phyloP scores from a whole-genome alignment of 2,113 vertebrate genomes.

The Labrus mixtus region DNA sequence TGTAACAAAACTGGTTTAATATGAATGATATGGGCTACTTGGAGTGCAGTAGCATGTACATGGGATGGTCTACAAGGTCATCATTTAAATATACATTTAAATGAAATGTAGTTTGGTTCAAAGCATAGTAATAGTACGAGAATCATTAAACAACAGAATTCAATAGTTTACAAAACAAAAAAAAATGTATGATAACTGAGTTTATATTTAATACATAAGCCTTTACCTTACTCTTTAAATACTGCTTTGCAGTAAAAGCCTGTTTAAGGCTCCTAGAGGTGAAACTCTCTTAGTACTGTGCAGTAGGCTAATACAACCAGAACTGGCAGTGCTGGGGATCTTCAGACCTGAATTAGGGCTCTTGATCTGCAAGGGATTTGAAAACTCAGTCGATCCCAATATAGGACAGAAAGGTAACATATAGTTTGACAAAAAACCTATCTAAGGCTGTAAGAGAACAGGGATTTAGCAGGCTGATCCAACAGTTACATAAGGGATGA shows the following conservation, averaged over 20 bases:
- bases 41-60: too few species aligned
- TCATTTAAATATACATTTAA: neutral
- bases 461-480: neutral
- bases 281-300: slow-evolving; percentile 2
- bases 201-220: neutral
- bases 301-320: slow-evolving; percentile 27
- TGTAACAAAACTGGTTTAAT: too few species aligned
- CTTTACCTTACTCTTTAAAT: neutral
- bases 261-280: slow-evolving; percentile 15
- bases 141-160: neutral
- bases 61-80: too few species aligned
- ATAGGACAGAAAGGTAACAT: slow-evolving; percentile 1
- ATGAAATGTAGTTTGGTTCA: neutral
- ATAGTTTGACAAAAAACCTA: slow-evolving; percentile 19
- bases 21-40: too few species aligned
- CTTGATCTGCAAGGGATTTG: slow-evolving; percentile 42
- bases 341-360: slow-evolving; percentile 33
- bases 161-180: neutral
- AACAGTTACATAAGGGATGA: neutral
- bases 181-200: neutral
- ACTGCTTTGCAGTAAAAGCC: neutral
- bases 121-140: neutral
- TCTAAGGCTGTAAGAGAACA: slow-evolving; percentile 21
- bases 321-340: slow-evolving; percentile 1
- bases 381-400: slow-evolving; percentile 25